These are phyloP conservation scores for Luehdorfia chinensis DNA, from an alignment of 1,140 invertebrate genomes.

Conservation along the genomic window DNA sequence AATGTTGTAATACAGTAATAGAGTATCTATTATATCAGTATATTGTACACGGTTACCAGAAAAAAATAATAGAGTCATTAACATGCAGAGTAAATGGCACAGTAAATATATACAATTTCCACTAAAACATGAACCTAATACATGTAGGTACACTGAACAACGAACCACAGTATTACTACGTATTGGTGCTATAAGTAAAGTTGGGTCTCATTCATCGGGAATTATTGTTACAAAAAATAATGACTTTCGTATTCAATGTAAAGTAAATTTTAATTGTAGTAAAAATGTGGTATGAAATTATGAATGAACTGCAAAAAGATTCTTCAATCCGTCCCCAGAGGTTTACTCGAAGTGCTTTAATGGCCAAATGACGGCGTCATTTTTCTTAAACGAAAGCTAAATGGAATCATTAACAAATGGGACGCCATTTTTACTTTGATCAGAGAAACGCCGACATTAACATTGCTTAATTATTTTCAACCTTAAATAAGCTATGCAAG, in stretches of 20 bases:
- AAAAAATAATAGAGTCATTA: no score
- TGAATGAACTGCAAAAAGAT: slow-evolving; percentile 43
- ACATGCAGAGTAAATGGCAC: no score
- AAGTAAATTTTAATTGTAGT: slow-evolving; percentile 40
- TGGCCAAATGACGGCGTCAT: slow-evolving; percentile 51
- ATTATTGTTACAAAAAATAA: slow-evolving; percentile 9
- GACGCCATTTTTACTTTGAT: slow-evolving; percentile 7
- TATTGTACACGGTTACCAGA: no score
- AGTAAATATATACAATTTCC: no score
- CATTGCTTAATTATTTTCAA: slow-evolving; percentile 16
- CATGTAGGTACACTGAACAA: no score
- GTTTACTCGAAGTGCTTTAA: slow-evolving; percentile 22
- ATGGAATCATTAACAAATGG: slow-evolving; percentile 14
- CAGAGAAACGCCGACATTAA: not conserved
- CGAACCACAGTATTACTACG: no score
- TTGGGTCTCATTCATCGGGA: not conserved
- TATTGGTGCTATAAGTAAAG: not conserved
- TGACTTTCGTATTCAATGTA: slow-evolving; percentile 30
- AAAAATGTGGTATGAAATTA: slow-evolving; percentile 50
- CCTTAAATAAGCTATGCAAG: not conserved
- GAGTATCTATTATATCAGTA: no score
- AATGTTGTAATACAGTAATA: no score
- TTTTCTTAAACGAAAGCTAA: slow-evolving; percentile 17
- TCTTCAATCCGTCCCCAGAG: slow-evolving; percentile 1
- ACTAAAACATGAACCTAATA: no score